Evolutionary conservation across 2,797 vertebrate species (phyloP).

Genomic region (Spatula clypeata): DNA sequence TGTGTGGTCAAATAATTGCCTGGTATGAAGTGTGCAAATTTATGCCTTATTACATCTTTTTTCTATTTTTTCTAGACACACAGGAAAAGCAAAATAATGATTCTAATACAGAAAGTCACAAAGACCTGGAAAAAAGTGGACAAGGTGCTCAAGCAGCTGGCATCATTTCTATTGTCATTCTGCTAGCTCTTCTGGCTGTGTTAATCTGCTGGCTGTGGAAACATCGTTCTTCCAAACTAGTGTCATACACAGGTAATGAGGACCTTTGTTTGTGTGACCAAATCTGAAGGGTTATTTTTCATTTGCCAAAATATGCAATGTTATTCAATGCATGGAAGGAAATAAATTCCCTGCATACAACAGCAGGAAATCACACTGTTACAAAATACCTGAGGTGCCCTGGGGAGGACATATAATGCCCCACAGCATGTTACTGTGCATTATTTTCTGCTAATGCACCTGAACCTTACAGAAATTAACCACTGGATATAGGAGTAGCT

Average conservation of each 20-base stretch:
- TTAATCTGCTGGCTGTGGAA: conserved; percentile 27
- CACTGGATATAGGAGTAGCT: neutral
- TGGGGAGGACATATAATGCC: neutral
- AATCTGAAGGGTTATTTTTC: neutral
- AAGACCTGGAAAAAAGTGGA: neutral
- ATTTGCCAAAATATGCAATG: neutral
- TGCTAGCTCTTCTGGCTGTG: neutral
- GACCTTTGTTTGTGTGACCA: neutral
- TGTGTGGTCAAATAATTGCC: neutral
- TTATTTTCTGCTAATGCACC: neutral
- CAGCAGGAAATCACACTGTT: neutral
- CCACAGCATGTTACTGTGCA: neutral
- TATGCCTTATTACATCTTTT: neutral
- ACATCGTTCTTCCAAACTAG: neutral
- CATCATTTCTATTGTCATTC: neutral
- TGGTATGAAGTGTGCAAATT: neutral
- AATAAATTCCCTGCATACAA: neutral
- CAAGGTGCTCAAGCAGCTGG: conserved; percentile 8
- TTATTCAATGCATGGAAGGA: fast-evolving
- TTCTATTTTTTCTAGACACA: conserved; percentile 4
- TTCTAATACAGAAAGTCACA: neutral
- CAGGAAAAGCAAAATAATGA: neutral
- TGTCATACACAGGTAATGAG: conserved; percentile 58
- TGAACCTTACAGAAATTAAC: neutral
- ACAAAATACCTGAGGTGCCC: neutral